A percentile compares a stretch with the other conserved stretches of the same genome.
These are phyloP conservation scores for Lepus americanus DNA, from an alignment of 2,113 vertebrate genomes.

Conservation along the genomic window DNA sequence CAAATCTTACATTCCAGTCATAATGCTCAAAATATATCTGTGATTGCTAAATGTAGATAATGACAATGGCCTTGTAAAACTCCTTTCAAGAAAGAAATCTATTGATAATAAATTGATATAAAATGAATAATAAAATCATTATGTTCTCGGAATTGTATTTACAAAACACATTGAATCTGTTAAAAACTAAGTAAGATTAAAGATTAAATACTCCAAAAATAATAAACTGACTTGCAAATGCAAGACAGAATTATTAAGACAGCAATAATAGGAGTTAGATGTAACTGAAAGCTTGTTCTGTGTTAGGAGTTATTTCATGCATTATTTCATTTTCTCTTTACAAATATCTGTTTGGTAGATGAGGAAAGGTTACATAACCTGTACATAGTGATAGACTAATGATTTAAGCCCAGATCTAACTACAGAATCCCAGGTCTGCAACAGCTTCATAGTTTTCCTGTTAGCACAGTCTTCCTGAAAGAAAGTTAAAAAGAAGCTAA, in stretches of 20 bases:
- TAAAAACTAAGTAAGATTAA: background rate
- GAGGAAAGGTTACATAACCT: constrained; percentile 17
- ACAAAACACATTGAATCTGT: too few relatives aligned
- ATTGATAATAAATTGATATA: background rate
- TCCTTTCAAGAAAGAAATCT: background rate
- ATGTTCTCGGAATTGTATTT: too few relatives aligned
- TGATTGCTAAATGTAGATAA: background rate
- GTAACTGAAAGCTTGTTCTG: constrained; percentile 5
- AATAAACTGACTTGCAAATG: constrained; percentile 51
- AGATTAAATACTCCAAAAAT: constrained; percentile 30
- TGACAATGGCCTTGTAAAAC: background rate
- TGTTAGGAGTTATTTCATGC: background rate
- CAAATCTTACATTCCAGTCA: background rate
- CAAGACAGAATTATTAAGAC: constrained; percentile 7
- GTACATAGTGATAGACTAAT: background rate
- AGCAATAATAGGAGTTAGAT: background rate
- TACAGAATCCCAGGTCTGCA: background rate
- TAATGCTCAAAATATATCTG: constrained; percentile 19
- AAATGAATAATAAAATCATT: too few relatives aligned
- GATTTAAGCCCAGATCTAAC: constrained; percentile 13
- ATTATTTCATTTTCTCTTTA: constrained; percentile 30
- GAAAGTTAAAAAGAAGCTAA: constrained; percentile 37
- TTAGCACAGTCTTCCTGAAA: background rate
- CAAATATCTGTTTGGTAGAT: constrained; percentile 12
- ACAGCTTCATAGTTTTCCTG: background rate